phyloP scores from a whole-genome alignment of 2,113 vertebrate species.

The Nycticorax nycticorax region DNA sequence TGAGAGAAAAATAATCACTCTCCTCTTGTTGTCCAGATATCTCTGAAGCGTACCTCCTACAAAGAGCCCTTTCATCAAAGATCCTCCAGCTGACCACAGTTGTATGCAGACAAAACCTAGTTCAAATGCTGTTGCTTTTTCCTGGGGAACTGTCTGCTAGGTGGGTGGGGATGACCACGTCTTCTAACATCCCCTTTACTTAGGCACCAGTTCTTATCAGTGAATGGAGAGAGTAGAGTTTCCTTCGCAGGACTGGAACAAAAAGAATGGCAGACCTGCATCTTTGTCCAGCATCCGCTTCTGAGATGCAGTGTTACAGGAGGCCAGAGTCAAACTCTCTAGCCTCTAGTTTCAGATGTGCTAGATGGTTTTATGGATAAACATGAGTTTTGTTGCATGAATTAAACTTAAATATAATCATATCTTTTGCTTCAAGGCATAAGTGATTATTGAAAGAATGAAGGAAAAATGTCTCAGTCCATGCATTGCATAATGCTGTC shows the following conservation, averaged over 20 bases:
- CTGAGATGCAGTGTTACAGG: background rate
- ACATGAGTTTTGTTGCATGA: background rate
- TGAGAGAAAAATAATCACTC: background rate
- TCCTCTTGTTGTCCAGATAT: background rate
- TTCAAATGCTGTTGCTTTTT: background rate
- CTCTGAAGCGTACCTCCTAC: background rate
- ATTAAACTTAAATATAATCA: background rate
- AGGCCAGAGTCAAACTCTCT: background rate
- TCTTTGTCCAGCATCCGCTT: background rate
- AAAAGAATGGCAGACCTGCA: background rate
- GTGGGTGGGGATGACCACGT: background rate
- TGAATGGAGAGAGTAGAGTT: background rate
- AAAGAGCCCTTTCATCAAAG: background rate
- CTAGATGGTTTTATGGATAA: background rate
- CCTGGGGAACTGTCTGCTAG: background rate
- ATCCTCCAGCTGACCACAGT: background rate
- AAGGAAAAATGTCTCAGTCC: background rate
- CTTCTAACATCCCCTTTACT: background rate
- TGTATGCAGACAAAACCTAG: background rate
- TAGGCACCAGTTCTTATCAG: background rate
- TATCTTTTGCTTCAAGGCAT: background rate
- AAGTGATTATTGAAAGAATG: background rate
- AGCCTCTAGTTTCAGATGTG: background rate
- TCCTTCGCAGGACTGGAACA: background rate
- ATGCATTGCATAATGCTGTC: background rate